phyloP scores from a whole-genome alignment of 1,140 invertebrate genomes.

The Atta colombica region DNA sequence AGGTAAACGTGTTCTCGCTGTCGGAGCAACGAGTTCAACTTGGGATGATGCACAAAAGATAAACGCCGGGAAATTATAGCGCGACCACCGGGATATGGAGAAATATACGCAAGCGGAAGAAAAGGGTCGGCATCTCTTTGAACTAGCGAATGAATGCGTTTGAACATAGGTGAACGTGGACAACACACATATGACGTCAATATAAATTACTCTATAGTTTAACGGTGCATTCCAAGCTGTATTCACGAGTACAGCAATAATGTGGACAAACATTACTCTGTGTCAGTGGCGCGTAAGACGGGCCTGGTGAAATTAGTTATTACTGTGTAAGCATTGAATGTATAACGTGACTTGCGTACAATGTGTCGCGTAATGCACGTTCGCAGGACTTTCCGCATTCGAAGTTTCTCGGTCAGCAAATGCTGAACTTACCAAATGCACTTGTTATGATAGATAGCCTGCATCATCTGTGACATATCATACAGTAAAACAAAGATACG shows the following conservation, averaged over 20 bases:
- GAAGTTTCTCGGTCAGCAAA: conserved; percentile 17
- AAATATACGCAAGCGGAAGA: conserved; percentile 14
- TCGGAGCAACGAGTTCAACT: background rate
- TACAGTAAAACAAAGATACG: background rate
- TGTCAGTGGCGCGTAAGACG: conserved; percentile 8
- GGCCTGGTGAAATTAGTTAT: conserved; percentile 47
- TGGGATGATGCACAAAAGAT: background rate
- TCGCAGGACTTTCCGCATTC: background rate
- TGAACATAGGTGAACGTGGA: background rate
- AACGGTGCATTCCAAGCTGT: conserved; percentile 22
- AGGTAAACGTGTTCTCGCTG: conserved; percentile 20
- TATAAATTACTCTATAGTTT: conserved; percentile 52
- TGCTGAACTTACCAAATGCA: background rate
- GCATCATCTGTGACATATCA: background rate
- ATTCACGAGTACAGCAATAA: conserved; percentile 23
- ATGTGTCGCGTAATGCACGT: conserved; percentile 10
- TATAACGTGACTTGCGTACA: conserved; percentile 51
- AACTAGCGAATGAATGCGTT: background rate
- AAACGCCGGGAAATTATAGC: conserved; percentile 39
- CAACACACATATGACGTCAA: conserved; percentile 24
- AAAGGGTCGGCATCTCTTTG: conserved; percentile 21
- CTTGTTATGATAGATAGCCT: conserved; percentile 4
- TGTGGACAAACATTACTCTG: conserved; percentile 30
- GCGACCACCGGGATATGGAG: background rate
- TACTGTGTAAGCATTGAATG: conserved; percentile 49